phyloP scores from a whole-genome alignment of 2,888 invertebrate genomes.

The Macroteleia sp. region DNA sequence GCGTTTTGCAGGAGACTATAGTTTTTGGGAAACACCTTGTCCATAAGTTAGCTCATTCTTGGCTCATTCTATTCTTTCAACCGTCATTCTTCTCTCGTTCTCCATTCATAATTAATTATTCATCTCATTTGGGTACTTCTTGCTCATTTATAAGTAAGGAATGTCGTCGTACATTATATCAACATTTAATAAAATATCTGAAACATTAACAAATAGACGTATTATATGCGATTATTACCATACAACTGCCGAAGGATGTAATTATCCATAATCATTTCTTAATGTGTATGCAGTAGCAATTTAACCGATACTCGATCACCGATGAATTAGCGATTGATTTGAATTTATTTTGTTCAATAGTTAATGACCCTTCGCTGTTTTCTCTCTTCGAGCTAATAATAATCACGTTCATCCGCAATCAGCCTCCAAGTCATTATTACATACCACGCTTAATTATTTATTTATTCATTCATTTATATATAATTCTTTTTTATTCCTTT shows the following conservation, averaged over 20 bases:
- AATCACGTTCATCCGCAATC: slow-evolving; percentile 45
- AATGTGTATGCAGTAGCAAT: slow-evolving; percentile 73
- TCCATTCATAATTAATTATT: slow-evolving; percentile 34
- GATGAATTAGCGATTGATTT: slow-evolving; percentile 68
- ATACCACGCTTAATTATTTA: slow-evolving; percentile 29
- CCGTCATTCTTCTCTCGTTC: slow-evolving; percentile 32
- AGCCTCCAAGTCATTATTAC: slow-evolving; percentile 28
- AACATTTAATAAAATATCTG: slow-evolving; percentile 83
- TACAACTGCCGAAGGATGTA: slow-evolving; percentile 74
- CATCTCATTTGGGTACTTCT: slow-evolving; percentile 50
- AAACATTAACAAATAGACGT: slow-evolving; percentile 82
- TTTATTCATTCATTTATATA: slow-evolving; percentile 24
- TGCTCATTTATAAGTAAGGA: slow-evolving; percentile 77
- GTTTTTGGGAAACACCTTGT: slow-evolving; percentile 54
- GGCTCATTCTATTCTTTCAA: slow-evolving; percentile 41
- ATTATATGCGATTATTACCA: slow-evolving; percentile 78
- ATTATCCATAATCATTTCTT: slow-evolving; percentile 74
- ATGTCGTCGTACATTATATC: slow-evolving; percentile 82
- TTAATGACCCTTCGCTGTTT: slow-evolving; percentile 25
- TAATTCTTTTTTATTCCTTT: slow-evolving; percentile 6
- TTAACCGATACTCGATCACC: slow-evolving; percentile 71
- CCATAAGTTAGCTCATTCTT: slow-evolving; percentile 42
- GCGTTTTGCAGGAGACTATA: slow-evolving; percentile 68
- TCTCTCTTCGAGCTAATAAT: slow-evolving; percentile 31
- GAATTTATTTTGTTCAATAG: slow-evolving; percentile 18